Conservation (phyloP, 2,797 vertebrate species). For the Enteromius afrohamiltoni region DNA sequence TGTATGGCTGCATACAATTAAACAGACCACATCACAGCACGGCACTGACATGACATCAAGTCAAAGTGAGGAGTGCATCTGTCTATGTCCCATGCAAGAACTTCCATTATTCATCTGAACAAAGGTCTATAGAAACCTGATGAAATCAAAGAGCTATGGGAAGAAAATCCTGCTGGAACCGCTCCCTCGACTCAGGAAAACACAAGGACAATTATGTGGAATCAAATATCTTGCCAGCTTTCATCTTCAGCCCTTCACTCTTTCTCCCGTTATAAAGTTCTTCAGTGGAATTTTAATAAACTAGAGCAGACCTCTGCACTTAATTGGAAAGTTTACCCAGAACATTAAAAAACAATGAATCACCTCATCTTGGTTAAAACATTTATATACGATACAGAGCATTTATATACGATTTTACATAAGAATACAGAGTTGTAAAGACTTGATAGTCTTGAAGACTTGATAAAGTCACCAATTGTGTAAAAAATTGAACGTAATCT, state of each 20-base stretch:
- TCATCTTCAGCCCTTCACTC: constrained; percentile 23
- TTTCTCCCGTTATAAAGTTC: background rate
- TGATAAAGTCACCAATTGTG: background rate
- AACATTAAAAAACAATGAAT: background rate
- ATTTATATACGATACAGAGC: background rate
- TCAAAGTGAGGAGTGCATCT: background rate
- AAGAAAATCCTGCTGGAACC: constrained; percentile 44
- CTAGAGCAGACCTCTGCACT: background rate
- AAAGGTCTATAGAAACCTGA: constrained; percentile 46
- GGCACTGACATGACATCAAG: background rate
- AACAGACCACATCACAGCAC: background rate
- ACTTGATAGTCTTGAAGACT: background rate
- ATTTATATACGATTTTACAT: background rate
- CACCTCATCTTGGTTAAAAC: background rate
- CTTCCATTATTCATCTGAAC: constrained; percentile 28
- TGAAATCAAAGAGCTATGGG: constrained; percentile 38
- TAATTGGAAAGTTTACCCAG: background rate
- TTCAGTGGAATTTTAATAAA: background rate
- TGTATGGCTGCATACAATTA: background rate
- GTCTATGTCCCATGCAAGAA: background rate
- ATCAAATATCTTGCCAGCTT: constrained; percentile 43
- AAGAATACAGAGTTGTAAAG: background rate
- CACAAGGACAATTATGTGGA: constrained; percentile 42
- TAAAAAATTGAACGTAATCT: background rate
- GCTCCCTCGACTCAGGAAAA: constrained; percentile 49